Evolutionary conservation across 2,888 invertebrate species (phyloP).

Genomic region (Drosophila greeni): DNA sequence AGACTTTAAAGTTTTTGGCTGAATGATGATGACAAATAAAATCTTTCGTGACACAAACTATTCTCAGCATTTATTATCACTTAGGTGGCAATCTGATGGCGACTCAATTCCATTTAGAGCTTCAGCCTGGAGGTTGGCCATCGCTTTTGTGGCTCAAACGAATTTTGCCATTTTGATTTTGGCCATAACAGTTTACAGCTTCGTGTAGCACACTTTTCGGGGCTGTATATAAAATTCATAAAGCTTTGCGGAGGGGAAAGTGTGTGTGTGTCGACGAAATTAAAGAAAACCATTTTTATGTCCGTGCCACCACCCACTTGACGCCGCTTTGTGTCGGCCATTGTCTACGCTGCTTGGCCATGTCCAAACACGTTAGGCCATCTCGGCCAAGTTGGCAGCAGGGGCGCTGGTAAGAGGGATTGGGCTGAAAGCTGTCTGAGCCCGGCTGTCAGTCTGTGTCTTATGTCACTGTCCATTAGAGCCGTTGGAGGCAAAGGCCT

Average conservation of each 20-base stretch:
- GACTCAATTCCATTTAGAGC: slow-evolving; percentile 17
- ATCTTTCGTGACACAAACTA: slow-evolving; percentile 3
- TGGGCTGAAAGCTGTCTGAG: slow-evolving; percentile 38
- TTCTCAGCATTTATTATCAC: slow-evolving; percentile 10
- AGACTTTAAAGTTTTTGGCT: neutral
- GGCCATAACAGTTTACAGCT: slow-evolving; percentile 21
- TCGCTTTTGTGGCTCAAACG: neutral
- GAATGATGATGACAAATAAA: slow-evolving; percentile 1
- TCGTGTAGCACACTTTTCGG: slow-evolving; percentile 41
- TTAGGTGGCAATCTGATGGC: slow-evolving; percentile 7
- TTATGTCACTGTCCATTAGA: slow-evolving; percentile 69
- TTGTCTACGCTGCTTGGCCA: slow-evolving; percentile 57
- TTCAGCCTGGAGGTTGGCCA: slow-evolving; percentile 15
- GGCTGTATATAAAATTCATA: slow-evolving; percentile 41
- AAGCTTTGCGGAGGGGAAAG: slow-evolving; percentile 38
- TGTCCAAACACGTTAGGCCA: slow-evolving; percentile 68
- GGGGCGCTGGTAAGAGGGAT: slow-evolving; percentile 30
- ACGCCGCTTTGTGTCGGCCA: slow-evolving; percentile 34
- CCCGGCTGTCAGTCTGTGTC: slow-evolving; percentile 59
- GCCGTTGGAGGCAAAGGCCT: slow-evolving; percentile 39
- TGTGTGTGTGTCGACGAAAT: no score
- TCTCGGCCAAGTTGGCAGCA: slow-evolving; percentile 43
- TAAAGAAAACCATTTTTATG: slow-evolving; percentile 42
- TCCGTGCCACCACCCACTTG: slow-evolving; percentile 54
- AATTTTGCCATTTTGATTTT: slow-evolving; percentile 17